phyloP scores from a whole-genome alignment of 2,113 vertebrate genomes.

The Fregetta grallaria region DNA sequence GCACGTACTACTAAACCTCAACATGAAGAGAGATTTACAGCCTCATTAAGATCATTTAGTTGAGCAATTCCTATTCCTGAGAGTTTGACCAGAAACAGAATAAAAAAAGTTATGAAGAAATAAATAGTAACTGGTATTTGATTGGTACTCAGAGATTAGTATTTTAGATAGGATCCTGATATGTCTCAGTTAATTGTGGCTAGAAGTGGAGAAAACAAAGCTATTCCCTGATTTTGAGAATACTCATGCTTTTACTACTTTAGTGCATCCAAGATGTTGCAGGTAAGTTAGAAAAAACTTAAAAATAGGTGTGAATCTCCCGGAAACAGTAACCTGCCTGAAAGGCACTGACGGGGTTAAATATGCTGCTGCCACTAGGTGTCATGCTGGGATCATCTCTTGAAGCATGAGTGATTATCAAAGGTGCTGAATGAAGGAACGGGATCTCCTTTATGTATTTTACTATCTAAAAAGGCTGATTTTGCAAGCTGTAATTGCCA shows the following conservation, averaged over 20 bases:
- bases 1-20: neutral
- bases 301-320: neutral
- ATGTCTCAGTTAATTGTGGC: neutral
- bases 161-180: neutral
- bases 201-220: neutral
- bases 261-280: neutral
- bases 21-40: neutral
- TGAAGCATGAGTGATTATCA: neutral
- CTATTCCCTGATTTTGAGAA: neutral
- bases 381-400: conserved; percentile 65
- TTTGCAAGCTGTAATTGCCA: neutral
- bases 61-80: neutral
- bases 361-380: conserved; percentile 70
- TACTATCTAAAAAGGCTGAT: neutral
- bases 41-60: neutral
- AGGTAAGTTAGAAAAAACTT: neutral
- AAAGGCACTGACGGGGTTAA: conserved; percentile 43
- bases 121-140: neutral
- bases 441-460: neutral
- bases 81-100: neutral
- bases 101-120: neutral
- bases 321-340: neutral
- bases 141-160: neutral
- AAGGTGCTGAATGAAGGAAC: neutral
- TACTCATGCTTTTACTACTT: neutral